phyloP scores from a whole-genome alignment of 2,888 invertebrate species.

The Troides aeacus region DNA sequence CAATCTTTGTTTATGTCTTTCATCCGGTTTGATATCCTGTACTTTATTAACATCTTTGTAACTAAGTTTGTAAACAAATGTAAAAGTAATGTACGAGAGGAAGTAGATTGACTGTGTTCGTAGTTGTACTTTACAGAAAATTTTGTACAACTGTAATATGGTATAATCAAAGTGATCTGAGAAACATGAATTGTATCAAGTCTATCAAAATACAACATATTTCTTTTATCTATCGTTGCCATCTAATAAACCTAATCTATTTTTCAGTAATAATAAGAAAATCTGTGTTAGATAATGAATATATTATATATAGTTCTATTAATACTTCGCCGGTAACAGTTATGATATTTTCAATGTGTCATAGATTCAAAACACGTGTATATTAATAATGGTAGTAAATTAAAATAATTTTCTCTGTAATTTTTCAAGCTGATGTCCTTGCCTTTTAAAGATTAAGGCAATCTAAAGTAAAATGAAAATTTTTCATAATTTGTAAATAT shows the following conservation, averaged over 20 bases:
- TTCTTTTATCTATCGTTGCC: background rate
- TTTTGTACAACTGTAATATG: background rate
- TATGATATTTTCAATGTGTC: background rate
- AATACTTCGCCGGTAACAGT: background rate
- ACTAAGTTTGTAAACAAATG: slow-evolving; percentile 17
- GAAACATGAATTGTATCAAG: background rate
- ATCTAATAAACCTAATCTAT: background rate
- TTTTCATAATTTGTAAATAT: no score
- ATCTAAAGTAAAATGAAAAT: no score
- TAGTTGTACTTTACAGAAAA: background rate
- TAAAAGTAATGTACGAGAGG: slow-evolving; percentile 4
- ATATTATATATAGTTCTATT: background rate
- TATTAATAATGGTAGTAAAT: background rate
- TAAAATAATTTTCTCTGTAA: background rate
- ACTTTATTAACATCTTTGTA: background rate
- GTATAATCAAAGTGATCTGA: background rate
- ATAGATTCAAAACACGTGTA: background rate
- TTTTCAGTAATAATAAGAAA: no score
- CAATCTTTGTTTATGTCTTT: background rate
- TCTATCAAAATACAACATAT: background rate
- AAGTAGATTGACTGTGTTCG: background rate
- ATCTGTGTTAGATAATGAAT: background rate
- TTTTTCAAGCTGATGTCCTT: no score
- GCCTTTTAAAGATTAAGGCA: no score
- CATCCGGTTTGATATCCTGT: slow-evolving; percentile 9